Conservation (phyloP, 92 coral and sea anemone species). For the Bergia sp. region DNA sequence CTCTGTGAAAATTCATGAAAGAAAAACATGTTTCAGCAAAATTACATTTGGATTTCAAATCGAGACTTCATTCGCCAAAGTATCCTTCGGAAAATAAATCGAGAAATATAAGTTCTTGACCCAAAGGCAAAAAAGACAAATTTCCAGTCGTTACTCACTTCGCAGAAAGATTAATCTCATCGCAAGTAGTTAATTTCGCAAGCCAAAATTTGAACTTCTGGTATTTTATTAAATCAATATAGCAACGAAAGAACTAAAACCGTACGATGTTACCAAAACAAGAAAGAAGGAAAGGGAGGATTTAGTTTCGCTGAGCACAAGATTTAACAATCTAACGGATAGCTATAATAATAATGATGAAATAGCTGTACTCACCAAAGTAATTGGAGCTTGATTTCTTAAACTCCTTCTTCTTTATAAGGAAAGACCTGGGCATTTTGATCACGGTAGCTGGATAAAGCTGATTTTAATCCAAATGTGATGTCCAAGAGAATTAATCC, state of each 20-base stretch:
- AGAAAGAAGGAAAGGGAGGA: neutral
- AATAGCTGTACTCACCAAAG: slow-evolving; percentile 75
- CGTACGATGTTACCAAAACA: neutral
- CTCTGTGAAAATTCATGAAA: neutral
- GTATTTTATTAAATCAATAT: neutral
- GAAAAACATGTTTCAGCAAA: neutral
- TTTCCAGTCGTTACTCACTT: neutral
- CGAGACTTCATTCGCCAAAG: neutral
- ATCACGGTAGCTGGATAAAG: neutral
- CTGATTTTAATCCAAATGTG: neutral
- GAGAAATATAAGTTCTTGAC: neutral
- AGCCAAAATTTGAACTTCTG: neutral
- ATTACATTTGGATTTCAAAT: neutral
- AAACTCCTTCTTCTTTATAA: slow-evolving; percentile 96
- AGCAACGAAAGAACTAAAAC: neutral
- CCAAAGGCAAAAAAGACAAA: neutral
- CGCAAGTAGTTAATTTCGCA: neutral
- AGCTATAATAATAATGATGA: neutral
- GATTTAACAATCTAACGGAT: neutral
- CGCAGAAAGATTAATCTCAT: neutral
- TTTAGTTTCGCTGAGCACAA: neutral
- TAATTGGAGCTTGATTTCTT: slow-evolving; percentile 82
- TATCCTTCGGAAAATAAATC: neutral
- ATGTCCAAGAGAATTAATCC: neutral
- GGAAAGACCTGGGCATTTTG: slow-evolving; percentile 97